Percentiles rank a stretch among this genome's conserved stretches.
Evolutionary conservation across 2,113 vertebrate genomes (phyloP).

Genomic region (Takifugu flavidus): DNA sequence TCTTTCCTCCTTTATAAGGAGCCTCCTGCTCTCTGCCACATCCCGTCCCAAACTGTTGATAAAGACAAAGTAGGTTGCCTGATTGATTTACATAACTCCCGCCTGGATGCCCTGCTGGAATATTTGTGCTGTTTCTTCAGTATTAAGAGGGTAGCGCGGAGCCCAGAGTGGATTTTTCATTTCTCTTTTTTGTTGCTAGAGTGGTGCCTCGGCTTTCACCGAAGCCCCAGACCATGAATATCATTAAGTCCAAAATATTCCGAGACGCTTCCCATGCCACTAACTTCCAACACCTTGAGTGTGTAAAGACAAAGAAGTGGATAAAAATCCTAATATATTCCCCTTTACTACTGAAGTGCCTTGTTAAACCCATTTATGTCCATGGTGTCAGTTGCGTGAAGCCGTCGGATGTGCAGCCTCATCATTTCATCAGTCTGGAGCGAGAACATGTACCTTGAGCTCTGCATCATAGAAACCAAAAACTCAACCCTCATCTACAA

Average conservation of each 20-base stretch:
- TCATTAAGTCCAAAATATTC: constrained; percentile 20
- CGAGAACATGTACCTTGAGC: too few relatives aligned
- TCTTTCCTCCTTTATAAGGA: too few relatives aligned
- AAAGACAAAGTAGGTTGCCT: too few relatives aligned
- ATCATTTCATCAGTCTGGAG: too few relatives aligned
- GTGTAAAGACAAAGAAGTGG: not conserved
- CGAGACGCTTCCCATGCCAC: not conserved
- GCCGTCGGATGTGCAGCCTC: too few relatives aligned
- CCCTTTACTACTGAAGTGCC: too few relatives aligned
- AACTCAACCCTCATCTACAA: too few relatives aligned
- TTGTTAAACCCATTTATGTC: too few relatives aligned
- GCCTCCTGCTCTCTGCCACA: too few relatives aligned
- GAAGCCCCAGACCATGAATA: constrained; percentile 26
- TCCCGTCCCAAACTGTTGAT: too few relatives aligned
- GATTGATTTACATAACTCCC: not conserved
- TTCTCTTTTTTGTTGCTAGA: constrained; percentile 26
- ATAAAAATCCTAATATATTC: not conserved
- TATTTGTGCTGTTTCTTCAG: constrained; percentile 13
- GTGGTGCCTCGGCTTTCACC: constrained; percentile 7
- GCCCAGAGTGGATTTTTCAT: constrained; percentile 12
- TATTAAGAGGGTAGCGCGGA: constrained; percentile 20
- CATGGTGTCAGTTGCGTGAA: too few relatives aligned
- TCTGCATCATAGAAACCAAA: too few relatives aligned
- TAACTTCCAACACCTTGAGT: not conserved
- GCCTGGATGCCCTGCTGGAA: constrained; percentile 3